phyloP scores from a whole-genome alignment of 92 coral and sea anemone species.

The Diadumene lineata region DNA sequence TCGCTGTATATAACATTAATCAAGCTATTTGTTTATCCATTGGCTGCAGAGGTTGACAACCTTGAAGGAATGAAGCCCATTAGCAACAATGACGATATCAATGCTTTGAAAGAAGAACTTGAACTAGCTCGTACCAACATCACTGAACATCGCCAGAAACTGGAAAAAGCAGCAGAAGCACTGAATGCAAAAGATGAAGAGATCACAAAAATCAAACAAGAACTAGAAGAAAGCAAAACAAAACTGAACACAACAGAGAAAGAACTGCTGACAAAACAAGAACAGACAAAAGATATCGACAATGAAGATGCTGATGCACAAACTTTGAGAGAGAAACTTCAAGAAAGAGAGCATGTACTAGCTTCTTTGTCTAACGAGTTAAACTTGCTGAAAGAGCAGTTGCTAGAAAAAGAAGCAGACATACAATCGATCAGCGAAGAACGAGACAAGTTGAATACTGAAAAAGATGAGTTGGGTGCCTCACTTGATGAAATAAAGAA shows the following conservation, averaged over 20 bases:
- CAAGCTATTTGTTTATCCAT: no score
- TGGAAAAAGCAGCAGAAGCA: slow-evolving; percentile 31
- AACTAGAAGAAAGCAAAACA: slow-evolving; percentile 13
- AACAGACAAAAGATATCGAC: slow-evolving; percentile 2
- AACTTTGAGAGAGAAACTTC: slow-evolving; percentile 42
- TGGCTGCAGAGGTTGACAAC: slow-evolving; percentile 46
- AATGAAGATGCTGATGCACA: slow-evolving; percentile 15
- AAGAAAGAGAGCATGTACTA: slow-evolving; percentile 24
- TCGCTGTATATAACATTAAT: background rate
- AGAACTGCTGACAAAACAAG: slow-evolving; percentile 18
- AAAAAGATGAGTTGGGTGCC: slow-evolving; percentile 62
- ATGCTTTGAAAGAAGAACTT: slow-evolving; percentile 52
- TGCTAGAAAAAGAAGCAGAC: slow-evolving; percentile 26
- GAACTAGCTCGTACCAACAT: slow-evolving; percentile 46
- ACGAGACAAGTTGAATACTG: slow-evolving; percentile 32
- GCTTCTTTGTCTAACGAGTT: slow-evolving; percentile 35
- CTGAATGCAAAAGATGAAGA: slow-evolving; percentile 20
- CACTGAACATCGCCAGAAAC: slow-evolving; percentile 43
- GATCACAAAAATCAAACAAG: slow-evolving; percentile 15
- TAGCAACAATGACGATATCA: slow-evolving; percentile 24
- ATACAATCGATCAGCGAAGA: slow-evolving; percentile 9
- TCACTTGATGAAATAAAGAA: slow-evolving; percentile 75
- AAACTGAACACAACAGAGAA: slow-evolving; percentile 16
- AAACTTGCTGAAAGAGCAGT: slow-evolving; percentile 41
- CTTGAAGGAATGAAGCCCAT: slow-evolving; percentile 37